Conservation (phyloP, 2,888 invertebrate genomes). For the Eustalomyia histrio region DNA sequence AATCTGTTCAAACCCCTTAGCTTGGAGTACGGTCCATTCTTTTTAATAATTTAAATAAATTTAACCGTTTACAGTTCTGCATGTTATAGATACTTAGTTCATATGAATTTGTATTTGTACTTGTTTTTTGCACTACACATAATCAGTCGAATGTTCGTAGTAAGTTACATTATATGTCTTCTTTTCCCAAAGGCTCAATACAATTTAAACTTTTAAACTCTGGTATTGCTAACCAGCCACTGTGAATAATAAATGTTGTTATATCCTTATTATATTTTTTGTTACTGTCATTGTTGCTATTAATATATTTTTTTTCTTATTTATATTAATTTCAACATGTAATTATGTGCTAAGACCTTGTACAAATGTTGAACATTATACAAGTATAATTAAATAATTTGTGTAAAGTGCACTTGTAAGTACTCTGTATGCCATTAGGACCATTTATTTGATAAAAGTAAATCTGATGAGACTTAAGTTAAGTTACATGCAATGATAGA, state of each 20-base stretch:
- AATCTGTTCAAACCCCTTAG: too few species aligned
- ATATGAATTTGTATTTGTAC: not conserved
- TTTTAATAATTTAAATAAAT: not conserved
- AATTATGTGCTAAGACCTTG: slow-evolving; percentile 17
- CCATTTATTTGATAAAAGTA: not conserved
- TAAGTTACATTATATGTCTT: not conserved
- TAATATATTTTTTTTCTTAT: slow-evolving; percentile 9
- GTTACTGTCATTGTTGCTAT: not conserved
- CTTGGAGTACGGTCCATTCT: too few species aligned
- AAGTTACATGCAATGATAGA: not conserved
- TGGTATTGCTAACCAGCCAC: slow-evolving; percentile 33
- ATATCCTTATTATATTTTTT: not conserved
- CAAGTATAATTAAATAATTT: slow-evolving; percentile 28
- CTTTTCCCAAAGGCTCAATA: slow-evolving; percentile 59
- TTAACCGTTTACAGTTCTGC: not conserved
- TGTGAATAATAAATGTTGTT: slow-evolving; percentile 30
- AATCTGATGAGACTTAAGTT: not conserved
- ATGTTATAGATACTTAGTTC: not conserved
- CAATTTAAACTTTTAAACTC: slow-evolving; percentile 60
- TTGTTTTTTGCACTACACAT: not conserved
- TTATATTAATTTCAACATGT: slow-evolving; percentile 25
- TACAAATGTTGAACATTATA: slow-evolving; percentile 18
- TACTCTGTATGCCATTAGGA: not conserved
- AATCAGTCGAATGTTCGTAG: not conserved
- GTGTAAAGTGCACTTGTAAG: not conserved